These are phyloP conservation scores for Drosophila tsacasi DNA, from an alignment of 1,140 invertebrate species.

Conservation along the genomic window DNA sequence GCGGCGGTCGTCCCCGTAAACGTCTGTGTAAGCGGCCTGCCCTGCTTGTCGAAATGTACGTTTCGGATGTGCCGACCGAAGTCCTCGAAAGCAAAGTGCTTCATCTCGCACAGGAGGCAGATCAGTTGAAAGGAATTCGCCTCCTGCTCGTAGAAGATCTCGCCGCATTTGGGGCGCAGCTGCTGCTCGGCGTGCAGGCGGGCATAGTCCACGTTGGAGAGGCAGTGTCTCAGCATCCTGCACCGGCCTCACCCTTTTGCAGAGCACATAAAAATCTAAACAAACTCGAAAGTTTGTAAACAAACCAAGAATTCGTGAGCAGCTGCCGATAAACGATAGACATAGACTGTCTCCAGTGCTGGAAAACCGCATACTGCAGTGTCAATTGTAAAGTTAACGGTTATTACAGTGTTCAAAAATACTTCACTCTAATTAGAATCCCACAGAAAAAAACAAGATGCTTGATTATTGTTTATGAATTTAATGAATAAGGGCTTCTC, in stretches of 20 bases:
- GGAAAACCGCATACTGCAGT: neutral
- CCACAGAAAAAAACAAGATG: neutral
- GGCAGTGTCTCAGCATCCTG: constrained; percentile 74
- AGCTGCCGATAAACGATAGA: constrained; percentile 7
- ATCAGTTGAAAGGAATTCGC: constrained; percentile 57
- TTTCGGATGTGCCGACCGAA: constrained; percentile 69
- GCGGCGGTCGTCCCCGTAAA: neutral
- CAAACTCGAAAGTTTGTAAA: constrained; percentile 33
- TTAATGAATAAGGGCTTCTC: neutral
- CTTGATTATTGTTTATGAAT: neutral
- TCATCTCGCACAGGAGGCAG: constrained; percentile 72
- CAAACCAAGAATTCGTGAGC: constrained; percentile 14
- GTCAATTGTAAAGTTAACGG: neutral
- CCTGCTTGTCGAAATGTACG: constrained; percentile 56
- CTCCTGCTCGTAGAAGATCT: constrained; percentile 69
- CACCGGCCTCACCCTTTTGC: neutral
- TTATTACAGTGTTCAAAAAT: neutral
- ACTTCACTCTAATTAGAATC: neutral
- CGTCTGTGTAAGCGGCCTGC: constrained; percentile 36
- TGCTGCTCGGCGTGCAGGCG: constrained; percentile 57
- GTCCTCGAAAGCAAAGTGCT: constrained; percentile 68
- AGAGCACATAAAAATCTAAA: constrained; percentile 23
- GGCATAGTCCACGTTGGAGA: constrained; percentile 55
- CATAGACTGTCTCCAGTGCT: neutral
- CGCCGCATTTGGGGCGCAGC: constrained; percentile 65